phyloP scores from a whole-genome alignment of 2,797 vertebrate species.

The Allobates femoralis region DNA sequence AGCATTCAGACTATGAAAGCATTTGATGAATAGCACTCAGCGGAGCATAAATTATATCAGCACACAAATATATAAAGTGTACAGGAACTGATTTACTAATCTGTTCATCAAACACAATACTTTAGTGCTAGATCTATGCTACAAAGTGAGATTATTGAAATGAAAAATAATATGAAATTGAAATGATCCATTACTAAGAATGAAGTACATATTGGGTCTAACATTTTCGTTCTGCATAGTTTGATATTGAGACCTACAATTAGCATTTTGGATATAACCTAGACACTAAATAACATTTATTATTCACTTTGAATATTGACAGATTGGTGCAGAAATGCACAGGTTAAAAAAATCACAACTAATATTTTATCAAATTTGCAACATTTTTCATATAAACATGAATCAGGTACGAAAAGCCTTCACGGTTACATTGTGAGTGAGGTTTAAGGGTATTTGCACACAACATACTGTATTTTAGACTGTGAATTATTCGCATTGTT shows the following conservation, averaged over 20 bases:
- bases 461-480: too few relatives aligned
- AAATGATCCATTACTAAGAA: constrained; percentile 13
- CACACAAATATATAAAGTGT: constrained; percentile 29
- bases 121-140: constrained; percentile 1
- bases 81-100: constrained; percentile 32
- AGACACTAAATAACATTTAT: background rate
- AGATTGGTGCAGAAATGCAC: background rate
- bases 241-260: background rate
- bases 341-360: background rate
- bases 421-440: too few relatives aligned
- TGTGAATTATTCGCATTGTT: too few relatives aligned
- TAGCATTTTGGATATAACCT: background rate
- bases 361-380: background rate
- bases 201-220: background rate
- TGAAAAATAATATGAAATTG: background rate
- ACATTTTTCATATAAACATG: too few relatives aligned
- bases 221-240: background rate
- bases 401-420: too few relatives aligned
- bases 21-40: constrained; percentile 27
- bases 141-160: constrained; percentile 17
- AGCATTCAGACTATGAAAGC: background rate
- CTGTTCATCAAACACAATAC: constrained; percentile 25
- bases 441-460: too few relatives aligned
- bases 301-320: background rate
- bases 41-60: constrained; percentile 31